Conservation (phyloP, 1,140 invertebrate species). For the Drosophila truncata region DNA sequence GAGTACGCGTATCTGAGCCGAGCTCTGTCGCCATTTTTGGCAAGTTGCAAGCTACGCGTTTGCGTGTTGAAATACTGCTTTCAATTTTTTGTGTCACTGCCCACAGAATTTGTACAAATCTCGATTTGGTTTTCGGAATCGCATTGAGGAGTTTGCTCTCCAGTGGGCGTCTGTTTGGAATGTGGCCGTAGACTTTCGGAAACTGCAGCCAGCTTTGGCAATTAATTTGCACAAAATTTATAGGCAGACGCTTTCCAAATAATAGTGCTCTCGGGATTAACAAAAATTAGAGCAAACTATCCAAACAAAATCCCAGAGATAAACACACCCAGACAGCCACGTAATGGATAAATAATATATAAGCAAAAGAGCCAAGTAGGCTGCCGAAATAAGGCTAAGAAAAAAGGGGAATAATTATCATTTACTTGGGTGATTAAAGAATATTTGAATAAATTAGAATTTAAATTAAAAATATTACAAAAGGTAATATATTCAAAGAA, state of each 20-base stretch:
- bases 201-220: slow-evolving; percentile 27
- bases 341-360: slow-evolving; percentile 16
- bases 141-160: slow-evolving; percentile 27
- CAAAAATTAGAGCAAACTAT: slow-evolving; percentile 50
- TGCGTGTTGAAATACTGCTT: slow-evolving; percentile 52
- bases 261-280: slow-evolving; percentile 32
- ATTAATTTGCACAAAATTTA: slow-evolving; percentile 28
- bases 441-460: neutral
- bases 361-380: neutral
- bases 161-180: slow-evolving; percentile 56
- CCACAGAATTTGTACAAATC: slow-evolving; percentile 49
- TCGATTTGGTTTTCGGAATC: slow-evolving; percentile 38
- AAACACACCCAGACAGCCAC: slow-evolving; percentile 20
- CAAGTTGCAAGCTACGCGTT: slow-evolving; percentile 73
- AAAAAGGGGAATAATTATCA: slow-evolving; percentile 8
- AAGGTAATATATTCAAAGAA: neutral
- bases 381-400: slow-evolving; percentile 6
- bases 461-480: neutral
- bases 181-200: slow-evolving; percentile 29
- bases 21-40: slow-evolving; percentile 68
- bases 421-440: neutral
- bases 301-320: slow-evolving; percentile 35
- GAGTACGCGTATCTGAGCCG: slow-evolving; percentile 32
- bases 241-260: slow-evolving; percentile 38
- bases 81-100: slow-evolving; percentile 54